Conservation (phyloP, 2,888 invertebrate species). For the Acleris cristana region DNA sequence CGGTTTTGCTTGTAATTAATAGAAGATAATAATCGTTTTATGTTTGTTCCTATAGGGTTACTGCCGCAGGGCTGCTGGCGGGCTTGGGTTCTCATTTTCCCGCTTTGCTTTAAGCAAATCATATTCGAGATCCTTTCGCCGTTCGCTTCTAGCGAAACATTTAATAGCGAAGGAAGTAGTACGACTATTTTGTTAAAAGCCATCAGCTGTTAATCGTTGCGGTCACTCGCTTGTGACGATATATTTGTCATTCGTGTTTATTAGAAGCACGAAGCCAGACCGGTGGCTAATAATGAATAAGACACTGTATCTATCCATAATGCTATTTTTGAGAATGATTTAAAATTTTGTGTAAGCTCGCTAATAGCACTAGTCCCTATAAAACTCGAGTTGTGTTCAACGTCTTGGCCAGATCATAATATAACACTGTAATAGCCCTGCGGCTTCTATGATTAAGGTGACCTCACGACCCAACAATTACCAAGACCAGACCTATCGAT, state of each 20-base stretch:
- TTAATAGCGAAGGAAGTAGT: no score
- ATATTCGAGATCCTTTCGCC: neutral
- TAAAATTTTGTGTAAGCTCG: no score
- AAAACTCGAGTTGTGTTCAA: no score
- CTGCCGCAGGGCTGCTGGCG: slow-evolving; percentile 23
- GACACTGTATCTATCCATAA: slow-evolving; percentile 5
- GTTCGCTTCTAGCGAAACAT: neutral
- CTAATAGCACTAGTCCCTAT: no score
- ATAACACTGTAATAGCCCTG: slow-evolving; percentile 13
- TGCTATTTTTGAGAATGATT: neutral
- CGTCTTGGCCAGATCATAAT: no score
- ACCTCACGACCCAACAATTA: slow-evolving; percentile 16
- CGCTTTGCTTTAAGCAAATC: neutral
- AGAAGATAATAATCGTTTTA: slow-evolving; percentile 30
- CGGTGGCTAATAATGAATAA: neutral
- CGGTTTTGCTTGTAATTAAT: slow-evolving; percentile 20
- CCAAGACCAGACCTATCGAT: neutral
- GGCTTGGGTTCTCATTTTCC: neutral
- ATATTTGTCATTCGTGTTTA: neutral
- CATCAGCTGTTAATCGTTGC: no score
- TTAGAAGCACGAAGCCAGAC: no score
- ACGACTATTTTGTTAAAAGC: no score
- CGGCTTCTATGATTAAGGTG: slow-evolving; percentile 28
- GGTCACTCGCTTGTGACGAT: neutral
- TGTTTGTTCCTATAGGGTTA: slow-evolving; percentile 39